Percentiles rank a stretch among this genome's conserved stretches.
phyloP scores from a whole-genome alignment of 2,113 vertebrate species.

The Pangasianodon hypophthalmus region DNA sequence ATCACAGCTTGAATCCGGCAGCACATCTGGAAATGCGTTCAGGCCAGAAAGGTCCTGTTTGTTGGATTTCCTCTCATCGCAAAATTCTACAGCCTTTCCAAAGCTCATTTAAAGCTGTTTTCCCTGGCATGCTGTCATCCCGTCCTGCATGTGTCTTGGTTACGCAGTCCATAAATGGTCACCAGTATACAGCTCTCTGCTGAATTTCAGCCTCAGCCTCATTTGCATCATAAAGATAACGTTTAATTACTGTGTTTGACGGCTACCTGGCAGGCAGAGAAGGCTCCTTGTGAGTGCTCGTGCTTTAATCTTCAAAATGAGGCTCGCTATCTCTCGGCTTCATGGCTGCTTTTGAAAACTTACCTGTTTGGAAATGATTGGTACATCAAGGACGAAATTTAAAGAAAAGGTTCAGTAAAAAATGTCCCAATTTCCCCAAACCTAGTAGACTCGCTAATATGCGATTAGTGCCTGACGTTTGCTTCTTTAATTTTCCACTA shows the following conservation, averaged over 20 bases:
- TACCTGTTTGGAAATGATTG: conserved; percentile 40
- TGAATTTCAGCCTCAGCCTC: conserved; percentile 38
- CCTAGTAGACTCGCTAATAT: neutral
- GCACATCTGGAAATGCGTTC: conserved; percentile 3
- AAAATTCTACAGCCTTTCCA: neutral
- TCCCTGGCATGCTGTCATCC: neutral
- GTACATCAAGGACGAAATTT: conserved; percentile 15
- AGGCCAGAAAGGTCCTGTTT: conserved; percentile 13
- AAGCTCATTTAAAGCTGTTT: neutral
- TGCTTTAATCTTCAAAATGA: conserved; percentile 42
- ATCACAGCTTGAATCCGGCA: neutral
- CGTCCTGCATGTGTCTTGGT: neutral
- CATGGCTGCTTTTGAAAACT: conserved; percentile 32
- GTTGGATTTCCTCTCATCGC: neutral
- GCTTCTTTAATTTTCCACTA: neutral
- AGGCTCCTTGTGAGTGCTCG: conserved; percentile 28
- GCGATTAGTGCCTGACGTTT: neutral
- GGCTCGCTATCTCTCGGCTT: conserved; percentile 28
- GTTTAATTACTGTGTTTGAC: conserved; percentile 55
- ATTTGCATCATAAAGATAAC: conserved; percentile 56
- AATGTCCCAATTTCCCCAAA: neutral
- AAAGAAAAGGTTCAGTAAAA: neutral
- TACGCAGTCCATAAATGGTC: conserved; percentile 10
- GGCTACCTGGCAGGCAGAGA: conserved; percentile 38
- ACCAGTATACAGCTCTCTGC: conserved; percentile 7